Evolutionary conservation across 2,888 invertebrate genomes (phyloP).

Genomic region (Synergus laeviventris): DNA sequence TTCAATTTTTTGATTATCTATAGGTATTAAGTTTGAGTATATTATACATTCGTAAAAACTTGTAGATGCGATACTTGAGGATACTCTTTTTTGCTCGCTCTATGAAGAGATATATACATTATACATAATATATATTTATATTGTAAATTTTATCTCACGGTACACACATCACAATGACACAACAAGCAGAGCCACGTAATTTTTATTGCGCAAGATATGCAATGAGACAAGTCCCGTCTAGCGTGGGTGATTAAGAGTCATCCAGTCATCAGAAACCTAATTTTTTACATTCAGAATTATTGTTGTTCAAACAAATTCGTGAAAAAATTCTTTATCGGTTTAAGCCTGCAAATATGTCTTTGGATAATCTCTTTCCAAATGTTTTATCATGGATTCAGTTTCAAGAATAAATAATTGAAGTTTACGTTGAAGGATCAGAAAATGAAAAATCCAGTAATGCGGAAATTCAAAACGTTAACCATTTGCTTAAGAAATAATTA

Average conservation of each 20-base stretch:
- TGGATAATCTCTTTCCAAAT: neutral
- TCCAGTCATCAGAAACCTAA: slow-evolving; percentile 24
- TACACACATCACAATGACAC: slow-evolving; percentile 11
- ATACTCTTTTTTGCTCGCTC: neutral
- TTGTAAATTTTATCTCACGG: neutral
- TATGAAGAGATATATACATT: neutral
- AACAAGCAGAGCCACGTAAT: slow-evolving; percentile 2
- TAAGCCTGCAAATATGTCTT: neutral
- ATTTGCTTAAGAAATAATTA: too few relatives aligned
- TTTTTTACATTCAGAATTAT: slow-evolving; percentile 25
- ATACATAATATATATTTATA: neutral
- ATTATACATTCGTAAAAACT: too few relatives aligned
- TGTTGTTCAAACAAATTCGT: slow-evolving; percentile 8
- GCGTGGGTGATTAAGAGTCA: slow-evolving; percentile 23
- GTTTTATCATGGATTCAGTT: neutral
- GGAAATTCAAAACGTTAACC: too few relatives aligned
- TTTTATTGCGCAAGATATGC: slow-evolving; percentile 14
- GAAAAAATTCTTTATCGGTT: neutral
- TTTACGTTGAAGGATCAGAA: too few relatives aligned
- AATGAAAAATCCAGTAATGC: too few relatives aligned
- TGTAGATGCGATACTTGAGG: neutral
- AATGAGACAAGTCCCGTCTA: slow-evolving; percentile 11
- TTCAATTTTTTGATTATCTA: too few relatives aligned
- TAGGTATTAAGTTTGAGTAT: too few relatives aligned
- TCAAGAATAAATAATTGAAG: neutral